Base-by-base conservation (phyloP, 2,888 invertebrate genomes). In the Elegia similella region DNA sequence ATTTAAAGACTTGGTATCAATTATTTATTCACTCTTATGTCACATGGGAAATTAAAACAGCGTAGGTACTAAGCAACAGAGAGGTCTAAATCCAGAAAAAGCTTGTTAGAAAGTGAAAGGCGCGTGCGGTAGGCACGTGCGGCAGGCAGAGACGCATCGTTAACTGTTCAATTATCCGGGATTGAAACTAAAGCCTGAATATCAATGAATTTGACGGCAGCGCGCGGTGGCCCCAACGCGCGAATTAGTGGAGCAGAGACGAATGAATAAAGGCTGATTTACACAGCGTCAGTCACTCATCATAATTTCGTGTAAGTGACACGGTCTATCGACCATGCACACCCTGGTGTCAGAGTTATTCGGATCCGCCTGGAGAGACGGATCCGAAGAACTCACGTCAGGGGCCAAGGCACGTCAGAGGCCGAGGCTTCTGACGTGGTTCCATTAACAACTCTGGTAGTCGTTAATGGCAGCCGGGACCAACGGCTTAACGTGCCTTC, bases 201-300 rank as follows among this genome's bases (percentile, higher is more conserved):
- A 70, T 70, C 69, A 72, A 75, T 76, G 76, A 75, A 38, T 38
- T 76, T 76, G 68, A 67, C 63, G 66, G 62, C 66, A 61, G 60
- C 71, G 68, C 75, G 73, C 64, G 68, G 65, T 66, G 73, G 64
- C 73, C 69, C 68, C 67, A 62, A 65, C 72, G 71, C 72, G 76
- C 80, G 76, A 79, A 75, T 84, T 82, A 78, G 67, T 66, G 67
- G 57, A 52, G 54, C 34, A 43, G 55, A 23, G 23, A 23, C 23
- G 23, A 23, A 5, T 23, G 23, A 23, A 3, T 23, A n/a, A n/a
- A n/a, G n/a, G n/a, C n/a, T n/a, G n/a, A n/a, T n/a, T n/a, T n/a
- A n/a, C n/a, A n/a, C n/a, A n/a, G n/a, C n/a, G n/a, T n/a, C n/a
- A n/a, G n/a, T n/a, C n/a, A n/a, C n/a, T n/a, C n/a, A n/a, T n/a